A percentile compares a stretch with the other conserved stretches of the same genome.
phyloP scores from a whole-genome alignment of 2,797 vertebrate species.

The Melanotaenia maccullochi region DNA sequence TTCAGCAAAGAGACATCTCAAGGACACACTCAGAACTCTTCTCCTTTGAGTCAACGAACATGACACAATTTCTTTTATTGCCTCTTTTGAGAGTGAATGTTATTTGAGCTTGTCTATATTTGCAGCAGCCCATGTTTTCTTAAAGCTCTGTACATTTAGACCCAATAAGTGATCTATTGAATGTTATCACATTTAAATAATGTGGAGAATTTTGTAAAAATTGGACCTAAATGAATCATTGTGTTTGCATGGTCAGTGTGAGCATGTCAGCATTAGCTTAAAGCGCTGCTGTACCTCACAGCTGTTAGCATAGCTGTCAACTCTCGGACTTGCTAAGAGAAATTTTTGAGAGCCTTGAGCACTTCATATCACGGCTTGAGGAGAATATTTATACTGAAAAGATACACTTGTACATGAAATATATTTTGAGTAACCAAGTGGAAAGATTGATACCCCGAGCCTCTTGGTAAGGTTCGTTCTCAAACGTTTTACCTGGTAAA shows the following conservation, averaged over 20 bases:
- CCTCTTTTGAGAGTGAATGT: neutral
- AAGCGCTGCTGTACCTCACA: too few species aligned
- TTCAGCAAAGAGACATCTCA: slow-evolving; percentile 23
- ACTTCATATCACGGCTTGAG: neutral
- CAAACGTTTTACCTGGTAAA: too few species aligned
- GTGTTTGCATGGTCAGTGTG: neutral
- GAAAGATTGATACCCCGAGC: neutral
- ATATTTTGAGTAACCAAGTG: neutral
- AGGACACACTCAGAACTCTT: neutral
- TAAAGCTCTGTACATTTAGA: neutral
- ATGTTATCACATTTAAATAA: neutral
- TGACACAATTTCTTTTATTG: neutral
- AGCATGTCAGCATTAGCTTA: neutral
- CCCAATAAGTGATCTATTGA: neutral
- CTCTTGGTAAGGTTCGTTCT: neutral
- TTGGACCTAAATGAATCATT: neutral
- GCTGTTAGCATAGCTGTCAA: too few species aligned
- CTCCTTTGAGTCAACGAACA: neutral
- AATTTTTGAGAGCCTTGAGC: too few species aligned
- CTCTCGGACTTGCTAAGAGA: too few species aligned
- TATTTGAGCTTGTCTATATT: neutral
- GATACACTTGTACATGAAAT: neutral
- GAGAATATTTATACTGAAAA: neutral
- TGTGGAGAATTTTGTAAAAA: neutral
- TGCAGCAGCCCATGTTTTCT: neutral